These are phyloP conservation scores for Tetragnatha montana DNA, from an alignment of 2,888 invertebrate species.

Conservation along the genomic window DNA sequence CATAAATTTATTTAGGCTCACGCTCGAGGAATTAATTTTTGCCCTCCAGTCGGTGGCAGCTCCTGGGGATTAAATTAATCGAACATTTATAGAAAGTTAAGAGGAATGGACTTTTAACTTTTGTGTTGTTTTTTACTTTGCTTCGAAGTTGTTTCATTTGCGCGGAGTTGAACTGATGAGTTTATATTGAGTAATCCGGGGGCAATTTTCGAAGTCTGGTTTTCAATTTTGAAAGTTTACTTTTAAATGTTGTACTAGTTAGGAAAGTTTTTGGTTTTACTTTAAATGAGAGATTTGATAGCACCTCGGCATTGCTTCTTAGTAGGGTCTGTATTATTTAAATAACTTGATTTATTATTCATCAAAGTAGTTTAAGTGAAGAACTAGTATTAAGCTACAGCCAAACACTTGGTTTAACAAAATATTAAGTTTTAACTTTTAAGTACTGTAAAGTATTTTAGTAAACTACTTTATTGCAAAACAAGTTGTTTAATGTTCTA, in stretches of 20 bases:
- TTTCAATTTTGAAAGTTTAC: background rate
- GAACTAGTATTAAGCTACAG: no score
- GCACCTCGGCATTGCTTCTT: no score
- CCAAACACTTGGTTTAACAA: no score
- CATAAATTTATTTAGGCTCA: background rate
- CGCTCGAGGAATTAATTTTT: background rate
- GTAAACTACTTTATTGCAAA: no score
- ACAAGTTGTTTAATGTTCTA: no score
- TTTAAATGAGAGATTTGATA: background rate
- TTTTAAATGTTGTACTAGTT: background rate
- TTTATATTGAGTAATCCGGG: background rate
- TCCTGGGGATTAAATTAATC: background rate
- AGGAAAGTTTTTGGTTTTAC: background rate
- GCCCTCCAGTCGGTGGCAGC: background rate
- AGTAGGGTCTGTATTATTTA: no score
- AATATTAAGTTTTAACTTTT: no score
- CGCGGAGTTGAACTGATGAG: background rate
- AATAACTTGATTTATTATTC: no score
- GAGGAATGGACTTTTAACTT: slow-evolving; percentile 9
- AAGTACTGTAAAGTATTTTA: no score
- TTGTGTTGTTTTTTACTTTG: background rate
- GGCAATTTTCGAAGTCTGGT: background rate
- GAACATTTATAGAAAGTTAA: slow-evolving; percentile 1
- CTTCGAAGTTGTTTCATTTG: background rate
- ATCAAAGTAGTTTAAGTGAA: no score